These are phyloP conservation scores for Cyphomyrmex costatus DNA, from an alignment of 1,140 invertebrate genomes.

Conservation along the genomic window DNA sequence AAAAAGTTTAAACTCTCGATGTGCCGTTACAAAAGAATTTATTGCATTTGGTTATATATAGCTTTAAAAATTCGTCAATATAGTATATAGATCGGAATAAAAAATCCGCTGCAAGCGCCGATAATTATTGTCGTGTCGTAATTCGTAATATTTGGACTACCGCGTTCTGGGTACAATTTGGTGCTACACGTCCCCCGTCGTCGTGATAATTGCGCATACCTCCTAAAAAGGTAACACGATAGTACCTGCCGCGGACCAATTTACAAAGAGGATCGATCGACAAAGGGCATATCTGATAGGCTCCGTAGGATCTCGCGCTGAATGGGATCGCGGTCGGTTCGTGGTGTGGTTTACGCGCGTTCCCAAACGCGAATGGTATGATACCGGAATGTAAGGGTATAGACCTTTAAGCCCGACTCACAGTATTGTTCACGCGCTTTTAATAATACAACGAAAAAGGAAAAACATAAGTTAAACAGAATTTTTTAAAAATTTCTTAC, in stretches of 20 bases:
- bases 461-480: background rate
- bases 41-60: background rate
- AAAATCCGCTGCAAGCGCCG: background rate
- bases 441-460: background rate
- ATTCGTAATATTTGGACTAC: constrained; percentile 59
- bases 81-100: background rate
- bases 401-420: constrained; percentile 70
- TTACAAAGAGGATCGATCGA: constrained; percentile 77
- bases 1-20: background rate
- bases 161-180: constrained; percentile 60
- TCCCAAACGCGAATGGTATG: constrained; percentile 71
- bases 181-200: constrained; percentile 47
- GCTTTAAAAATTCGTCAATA: background rate
- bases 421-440: constrained; percentile 23
- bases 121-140: constrained; percentile 32
- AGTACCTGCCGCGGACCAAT: constrained; percentile 69
- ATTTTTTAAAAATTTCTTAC: background rate
- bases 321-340: constrained; percentile 73
- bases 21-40: background rate
- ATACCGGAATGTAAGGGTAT: constrained; percentile 71
- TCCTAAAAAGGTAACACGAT: constrained; percentile 71
- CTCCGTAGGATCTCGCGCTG: constrained; percentile 68
- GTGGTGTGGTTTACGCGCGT: constrained; percentile 73
- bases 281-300: constrained; percentile 78
- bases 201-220: constrained; percentile 34